Evolutionary conservation across 53 echinoderm and acorn worm species (phyloP), one percentile per base, ranked within the genome.

Genomic region (Glandiceps talaboti): DNA sequence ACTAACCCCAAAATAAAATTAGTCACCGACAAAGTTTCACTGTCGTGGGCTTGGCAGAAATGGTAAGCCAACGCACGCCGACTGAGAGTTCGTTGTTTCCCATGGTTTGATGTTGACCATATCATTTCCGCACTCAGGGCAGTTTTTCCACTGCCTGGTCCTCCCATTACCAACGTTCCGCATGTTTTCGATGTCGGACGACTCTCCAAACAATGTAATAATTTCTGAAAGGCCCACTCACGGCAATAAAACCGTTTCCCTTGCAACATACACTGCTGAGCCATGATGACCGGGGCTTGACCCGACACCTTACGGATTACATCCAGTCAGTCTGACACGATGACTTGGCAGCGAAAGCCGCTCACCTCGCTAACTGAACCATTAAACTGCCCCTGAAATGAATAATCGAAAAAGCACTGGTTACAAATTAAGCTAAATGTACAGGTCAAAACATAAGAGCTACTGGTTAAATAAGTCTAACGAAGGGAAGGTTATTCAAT

Each of bases 171-270:
- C 32, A 97, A 84, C 28, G 99, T 97, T 29, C 99, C 99, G 89
- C 99, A 97, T 87, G 99, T 97, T 84, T 90, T 97, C 25, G 99
- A 93, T 27, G 93, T 82, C 26, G 90, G 93, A 30, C 99, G 80
- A 83, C 89, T 97, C 85, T 97, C 99, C 33, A 97, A 78, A 77
- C 99, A 86, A 78, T 97, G 93, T 74, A 97, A 79, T 82, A 97
- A 87, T 86, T 97, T 97, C 78, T 97, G 99, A 77, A 97, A 93
- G 73, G 99, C 99, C 99, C 99, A 99, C 78, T 99, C 99, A 28
- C 99, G 89, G 83, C 99, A 99, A 86, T 91, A 99, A 87, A 99
- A 99, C 32, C 89, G 85, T 80, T 99, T 99, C 78, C 99, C 99
- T 86, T 99, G 99, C 33, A 99, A 86, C 80, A 91, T 99, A 81